phyloP scores from a whole-genome alignment of 92 coral and sea anemone genomes.

The Plumapathes pennacea region DNA sequence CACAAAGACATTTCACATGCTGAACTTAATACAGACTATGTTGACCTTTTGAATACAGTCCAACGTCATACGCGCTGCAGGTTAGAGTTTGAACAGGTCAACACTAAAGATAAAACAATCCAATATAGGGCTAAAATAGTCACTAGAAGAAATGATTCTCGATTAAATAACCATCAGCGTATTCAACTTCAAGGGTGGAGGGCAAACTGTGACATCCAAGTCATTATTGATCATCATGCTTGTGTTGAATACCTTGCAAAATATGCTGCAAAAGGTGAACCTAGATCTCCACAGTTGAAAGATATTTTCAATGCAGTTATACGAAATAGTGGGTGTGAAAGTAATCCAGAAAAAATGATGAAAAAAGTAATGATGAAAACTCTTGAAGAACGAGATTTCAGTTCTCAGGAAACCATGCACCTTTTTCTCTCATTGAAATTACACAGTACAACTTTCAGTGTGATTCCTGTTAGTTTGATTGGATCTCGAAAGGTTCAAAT shows the following conservation, averaged over 20 bases:
- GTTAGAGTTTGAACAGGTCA: conserved; percentile 42
- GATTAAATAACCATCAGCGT: conserved; percentile 33
- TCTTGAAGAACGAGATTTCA: conserved; percentile 50
- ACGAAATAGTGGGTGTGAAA: neutral
- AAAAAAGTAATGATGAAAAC: conserved; percentile 43
- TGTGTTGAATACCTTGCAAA: conserved; percentile 42
- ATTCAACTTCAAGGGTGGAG: conserved; percentile 49
- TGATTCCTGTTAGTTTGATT: conserved; percentile 22
- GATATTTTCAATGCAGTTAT: conserved; percentile 35
- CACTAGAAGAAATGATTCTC: conserved; percentile 30
- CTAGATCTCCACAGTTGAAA: conserved; percentile 29
- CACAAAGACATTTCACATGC: conserved; percentile 21
- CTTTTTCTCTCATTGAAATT: conserved; percentile 29
- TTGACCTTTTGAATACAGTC: conserved; percentile 39
- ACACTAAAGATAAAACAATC: conserved; percentile 18
- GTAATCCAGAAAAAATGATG: conserved; percentile 12
- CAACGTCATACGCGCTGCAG: conserved; percentile 53
- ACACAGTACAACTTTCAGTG: conserved; percentile 20
- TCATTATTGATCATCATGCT: conserved; percentile 17
- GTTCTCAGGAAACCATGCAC: conserved; percentile 67
- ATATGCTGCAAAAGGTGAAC: conserved; percentile 65
- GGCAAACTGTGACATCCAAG: conserved; percentile 36
- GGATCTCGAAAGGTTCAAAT: conserved; percentile 28
- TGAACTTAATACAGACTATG: conserved; percentile 33
- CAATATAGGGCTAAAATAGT: conserved; percentile 41